Conservation (phyloP, 2,113 vertebrate genomes). For the Glaucidium brasilianum region DNA sequence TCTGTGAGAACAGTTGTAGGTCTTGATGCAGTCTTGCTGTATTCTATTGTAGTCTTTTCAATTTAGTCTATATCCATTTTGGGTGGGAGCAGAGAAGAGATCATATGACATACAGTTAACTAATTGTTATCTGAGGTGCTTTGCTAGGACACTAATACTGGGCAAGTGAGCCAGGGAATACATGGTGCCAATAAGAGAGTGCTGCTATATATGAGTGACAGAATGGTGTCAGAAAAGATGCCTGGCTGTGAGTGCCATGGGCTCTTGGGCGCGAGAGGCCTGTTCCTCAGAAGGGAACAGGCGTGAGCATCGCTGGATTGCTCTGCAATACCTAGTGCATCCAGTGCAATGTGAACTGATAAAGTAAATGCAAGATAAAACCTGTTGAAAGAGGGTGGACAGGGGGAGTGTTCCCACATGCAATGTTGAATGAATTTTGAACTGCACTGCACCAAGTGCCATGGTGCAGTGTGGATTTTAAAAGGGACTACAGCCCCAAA, state of each 20-base stretch:
- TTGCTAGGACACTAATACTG: background rate
- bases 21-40: background rate
- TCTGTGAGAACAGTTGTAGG: background rate
- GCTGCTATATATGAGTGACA: background rate
- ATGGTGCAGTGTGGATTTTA: background rate
- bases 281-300: background rate
- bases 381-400: background rate
- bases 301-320: background rate
- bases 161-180: background rate
- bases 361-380: background rate
- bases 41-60: background rate
- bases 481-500: background rate
- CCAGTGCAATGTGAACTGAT: background rate
- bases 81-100: background rate
- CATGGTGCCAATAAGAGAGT: background rate
- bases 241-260: background rate
- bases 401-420: fast-evolving
- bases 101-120: background rate
- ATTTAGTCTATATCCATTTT: background rate
- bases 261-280: background rate
- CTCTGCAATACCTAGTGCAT: background rate
- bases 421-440: background rate
- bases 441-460: fast-evolving
- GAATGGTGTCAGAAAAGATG: background rate
- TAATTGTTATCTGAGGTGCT: background rate